Evolutionary conservation across 2,113 vertebrate species (phyloP).

Genomic region (Calypte anna): DNA sequence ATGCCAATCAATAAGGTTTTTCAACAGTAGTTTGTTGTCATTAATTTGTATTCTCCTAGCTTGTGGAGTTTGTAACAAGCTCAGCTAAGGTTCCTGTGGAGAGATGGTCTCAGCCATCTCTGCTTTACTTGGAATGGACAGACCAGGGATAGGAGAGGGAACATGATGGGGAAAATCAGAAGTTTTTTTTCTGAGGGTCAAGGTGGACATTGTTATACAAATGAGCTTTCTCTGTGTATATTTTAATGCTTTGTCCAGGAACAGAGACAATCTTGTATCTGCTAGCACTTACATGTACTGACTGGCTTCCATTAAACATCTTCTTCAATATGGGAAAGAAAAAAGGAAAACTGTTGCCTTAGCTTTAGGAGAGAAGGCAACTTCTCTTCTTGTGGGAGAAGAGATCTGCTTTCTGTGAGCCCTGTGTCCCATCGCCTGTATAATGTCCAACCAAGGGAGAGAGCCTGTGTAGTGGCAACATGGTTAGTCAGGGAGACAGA

Average conservation of each 20-base stretch:
- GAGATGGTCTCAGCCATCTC: not conserved
- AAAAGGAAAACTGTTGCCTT: not conserved
- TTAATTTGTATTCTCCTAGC: slow-evolving; percentile 30
- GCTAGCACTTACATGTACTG: not conserved
- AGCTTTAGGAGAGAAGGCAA: not conserved
- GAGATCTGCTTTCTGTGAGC: not conserved
- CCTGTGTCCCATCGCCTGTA: not conserved
- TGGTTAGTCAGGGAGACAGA: not conserved
- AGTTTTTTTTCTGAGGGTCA: not conserved
- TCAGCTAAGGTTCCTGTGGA: not conserved
- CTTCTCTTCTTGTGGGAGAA: not conserved
- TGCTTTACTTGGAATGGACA: not conserved
- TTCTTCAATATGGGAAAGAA: not conserved
- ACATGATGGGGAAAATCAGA: not conserved
- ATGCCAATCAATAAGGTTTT: not conserved
- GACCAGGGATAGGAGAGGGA: not conserved
- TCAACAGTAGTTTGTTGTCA: not conserved
- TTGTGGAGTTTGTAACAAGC: not conserved
- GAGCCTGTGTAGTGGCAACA: not conserved
- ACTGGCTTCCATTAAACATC: not conserved
- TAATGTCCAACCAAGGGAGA: not conserved
- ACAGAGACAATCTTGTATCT: not conserved
- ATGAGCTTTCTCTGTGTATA: not conserved
- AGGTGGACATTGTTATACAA: not conserved
- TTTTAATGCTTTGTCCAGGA: not conserved